phyloP scores from a whole-genome alignment of 2,888 invertebrate species.

The Coronaproctus castanopsis region DNA sequence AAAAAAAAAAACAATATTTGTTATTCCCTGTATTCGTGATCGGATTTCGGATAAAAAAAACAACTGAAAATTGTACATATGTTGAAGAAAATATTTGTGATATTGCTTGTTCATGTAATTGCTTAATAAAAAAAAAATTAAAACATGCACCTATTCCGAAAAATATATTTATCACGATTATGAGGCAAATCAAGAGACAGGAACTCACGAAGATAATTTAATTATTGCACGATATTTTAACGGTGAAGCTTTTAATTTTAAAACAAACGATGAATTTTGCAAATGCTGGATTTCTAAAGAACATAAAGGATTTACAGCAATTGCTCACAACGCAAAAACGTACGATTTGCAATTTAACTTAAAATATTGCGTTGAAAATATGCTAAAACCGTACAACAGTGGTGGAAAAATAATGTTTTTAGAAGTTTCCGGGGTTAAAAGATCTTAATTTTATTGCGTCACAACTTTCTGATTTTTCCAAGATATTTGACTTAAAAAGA shows the following conservation, averaged over 20 bases:
- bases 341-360: neutral
- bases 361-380: neutral
- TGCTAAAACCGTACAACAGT: no score
- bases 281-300: neutral
- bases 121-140: no score
- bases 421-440: neutral
- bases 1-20: no score
- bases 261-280: neutral
- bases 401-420: neutral
- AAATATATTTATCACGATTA: neutral
- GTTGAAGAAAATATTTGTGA: no score
- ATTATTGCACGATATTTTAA: neutral
- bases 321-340: neutral
- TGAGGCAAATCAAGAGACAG: neutral
- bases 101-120: no score
- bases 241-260: neutral
- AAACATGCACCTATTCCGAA: neutral
- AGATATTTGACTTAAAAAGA: neutral
- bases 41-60: no score
- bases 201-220: neutral
- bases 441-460: neutral
- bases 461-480: neutral
- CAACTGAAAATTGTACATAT: no score
- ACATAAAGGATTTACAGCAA: neutral
- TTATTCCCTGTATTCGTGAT: no score